These are phyloP conservation scores for Phylloscopus trochiloides DNA, from an alignment of 2,113 vertebrate genomes.

Conservation along the genomic window DNA sequence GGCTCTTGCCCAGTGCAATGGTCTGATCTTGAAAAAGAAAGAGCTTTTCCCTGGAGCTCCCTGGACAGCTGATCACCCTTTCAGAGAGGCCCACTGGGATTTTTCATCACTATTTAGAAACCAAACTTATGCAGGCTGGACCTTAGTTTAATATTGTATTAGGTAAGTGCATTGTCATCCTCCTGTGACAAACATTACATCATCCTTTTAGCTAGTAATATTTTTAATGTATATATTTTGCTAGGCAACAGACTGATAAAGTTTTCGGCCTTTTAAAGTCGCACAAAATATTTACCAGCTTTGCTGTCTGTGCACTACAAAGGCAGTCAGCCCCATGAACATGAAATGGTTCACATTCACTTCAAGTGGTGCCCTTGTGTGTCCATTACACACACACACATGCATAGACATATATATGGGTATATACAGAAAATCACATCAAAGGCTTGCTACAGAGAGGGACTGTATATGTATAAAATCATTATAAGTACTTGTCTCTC, in stretches of 20 bases:
- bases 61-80: background rate
- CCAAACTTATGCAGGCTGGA: background rate
- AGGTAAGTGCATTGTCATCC: background rate
- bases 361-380: background rate
- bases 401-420: fast-evolving
- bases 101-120: background rate
- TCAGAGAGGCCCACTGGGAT: background rate
- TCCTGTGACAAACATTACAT: background rate
- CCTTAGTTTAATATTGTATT: background rate
- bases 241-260: background rate
- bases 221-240: background rate
- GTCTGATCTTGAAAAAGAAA: background rate
- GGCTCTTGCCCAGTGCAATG: background rate
- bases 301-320: background rate
- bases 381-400: background rate
- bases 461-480: background rate
- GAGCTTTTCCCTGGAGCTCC: background rate
- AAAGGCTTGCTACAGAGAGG: background rate
- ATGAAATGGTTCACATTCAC: background rate
- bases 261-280: background rate
- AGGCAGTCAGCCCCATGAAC: background rate
- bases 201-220: background rate
- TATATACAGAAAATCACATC: background rate
- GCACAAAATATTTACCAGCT: background rate
- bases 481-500: background rate